phyloP scores from a whole-genome alignment of 2,888 invertebrate species.

The Himalopsyche anomala region DNA sequence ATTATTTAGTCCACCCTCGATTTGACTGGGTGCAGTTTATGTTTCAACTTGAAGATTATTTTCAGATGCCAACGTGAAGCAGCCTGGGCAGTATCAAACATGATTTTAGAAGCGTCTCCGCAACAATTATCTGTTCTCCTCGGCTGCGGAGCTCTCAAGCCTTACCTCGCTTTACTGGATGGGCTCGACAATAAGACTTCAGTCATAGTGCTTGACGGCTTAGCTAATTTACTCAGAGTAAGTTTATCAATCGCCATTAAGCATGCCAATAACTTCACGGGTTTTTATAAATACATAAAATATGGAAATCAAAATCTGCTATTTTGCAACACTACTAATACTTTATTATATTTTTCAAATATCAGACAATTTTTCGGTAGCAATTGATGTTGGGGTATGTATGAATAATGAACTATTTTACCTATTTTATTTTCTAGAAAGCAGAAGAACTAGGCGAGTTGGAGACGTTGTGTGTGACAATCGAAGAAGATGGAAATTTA shows the following conservation, averaged over 20 bases:
- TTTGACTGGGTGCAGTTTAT: conserved; percentile 64
- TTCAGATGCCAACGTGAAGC: conserved; percentile 91
- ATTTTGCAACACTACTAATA: too few species aligned
- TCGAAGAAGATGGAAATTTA: conserved; percentile 94
- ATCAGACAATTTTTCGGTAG: not conserved
- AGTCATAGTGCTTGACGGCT: conserved; percentile 87
- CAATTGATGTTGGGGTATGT: not conserved
- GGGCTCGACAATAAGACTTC: conserved; percentile 88
- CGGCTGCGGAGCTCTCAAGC: conserved; percentile 82
- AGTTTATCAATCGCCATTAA: not conserved
- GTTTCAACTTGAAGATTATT: conserved; percentile 45
- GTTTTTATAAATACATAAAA: too few species aligned
- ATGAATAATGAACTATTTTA: not conserved
- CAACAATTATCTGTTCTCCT: conserved; percentile 85
- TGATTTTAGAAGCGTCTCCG: conserved; percentile 89
- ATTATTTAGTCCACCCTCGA: not conserved
- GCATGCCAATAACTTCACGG: too few species aligned
- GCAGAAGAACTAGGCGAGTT: conserved; percentile 87
- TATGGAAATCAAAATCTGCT: too few species aligned
- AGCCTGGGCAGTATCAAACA: conserved; percentile 95
- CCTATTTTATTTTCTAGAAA: conserved; percentile 73
- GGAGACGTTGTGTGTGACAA: conserved; percentile 85
- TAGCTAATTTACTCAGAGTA: conserved; percentile 84
- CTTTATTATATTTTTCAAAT: not conserved
- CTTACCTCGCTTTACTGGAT: conserved; percentile 86